Conservation (phyloP, 1,140 invertebrate species). For the Bombus waltoni region DNA sequence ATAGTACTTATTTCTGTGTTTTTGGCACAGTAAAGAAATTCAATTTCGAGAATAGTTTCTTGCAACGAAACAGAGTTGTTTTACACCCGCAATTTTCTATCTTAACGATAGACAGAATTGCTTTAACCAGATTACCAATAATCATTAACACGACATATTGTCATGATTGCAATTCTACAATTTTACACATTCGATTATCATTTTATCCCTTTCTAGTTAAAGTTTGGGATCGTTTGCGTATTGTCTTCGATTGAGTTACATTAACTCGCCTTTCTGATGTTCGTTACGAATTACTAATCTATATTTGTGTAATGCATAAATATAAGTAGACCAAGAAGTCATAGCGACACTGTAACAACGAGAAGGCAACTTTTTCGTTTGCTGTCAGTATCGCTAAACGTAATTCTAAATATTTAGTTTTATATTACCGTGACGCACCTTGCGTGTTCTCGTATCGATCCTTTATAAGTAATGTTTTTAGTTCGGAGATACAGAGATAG, state of each 20-base stretch:
- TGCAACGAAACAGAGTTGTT: not conserved
- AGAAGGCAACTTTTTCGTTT: not conserved
- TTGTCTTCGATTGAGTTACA: conserved; percentile 37
- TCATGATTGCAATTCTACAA: conserved; percentile 2
- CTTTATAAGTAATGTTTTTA: not conserved
- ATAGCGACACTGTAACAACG: conserved; percentile 10
- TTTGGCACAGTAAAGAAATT: conserved; percentile 7
- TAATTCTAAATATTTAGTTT: conserved; percentile 27
- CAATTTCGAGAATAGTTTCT: conserved; percentile 11
- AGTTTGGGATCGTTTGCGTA: conserved; percentile 9
- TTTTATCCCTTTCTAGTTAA: conserved; percentile 11
- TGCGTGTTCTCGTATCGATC: not conserved
- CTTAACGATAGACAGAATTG: not conserved
- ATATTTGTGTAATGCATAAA: conserved; percentile 17
- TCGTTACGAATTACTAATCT: conserved; percentile 18
- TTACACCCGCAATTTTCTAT: conserved; percentile 6
- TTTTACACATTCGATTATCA: not conserved
- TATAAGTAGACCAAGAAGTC: conserved; percentile 40
- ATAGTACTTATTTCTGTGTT: conserved; percentile 56
- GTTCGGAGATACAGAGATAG: conserved; percentile 6
- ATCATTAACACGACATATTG: conserved; percentile 15
- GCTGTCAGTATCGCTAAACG: not conserved
- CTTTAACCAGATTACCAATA: conserved; percentile 31
- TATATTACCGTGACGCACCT: not conserved
- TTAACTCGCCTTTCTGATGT: conserved; percentile 32